A percentile compares a stretch with the other conserved stretches of the same genome.
These are phyloP conservation scores for Rallus crepitans DNA, from an alignment of 2,797 vertebrate genomes.

Conservation along the genomic window DNA sequence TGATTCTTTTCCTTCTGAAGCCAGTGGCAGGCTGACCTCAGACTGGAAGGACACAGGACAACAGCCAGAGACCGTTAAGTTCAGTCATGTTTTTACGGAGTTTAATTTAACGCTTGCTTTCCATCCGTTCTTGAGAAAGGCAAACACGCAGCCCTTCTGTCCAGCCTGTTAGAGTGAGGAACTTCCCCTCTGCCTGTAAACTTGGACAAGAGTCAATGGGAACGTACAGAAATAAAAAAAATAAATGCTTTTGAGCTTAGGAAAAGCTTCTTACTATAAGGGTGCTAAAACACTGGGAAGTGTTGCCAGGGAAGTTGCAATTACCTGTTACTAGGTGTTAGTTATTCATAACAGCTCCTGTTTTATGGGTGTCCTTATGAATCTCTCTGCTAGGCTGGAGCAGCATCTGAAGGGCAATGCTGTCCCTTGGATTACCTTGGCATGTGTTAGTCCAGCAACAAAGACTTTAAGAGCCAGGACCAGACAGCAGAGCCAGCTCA, in stretches of 20 bases:
- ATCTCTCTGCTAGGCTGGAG: neutral
- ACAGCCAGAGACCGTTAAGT: neutral
- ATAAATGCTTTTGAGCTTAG: neutral
- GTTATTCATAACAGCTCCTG: neutral
- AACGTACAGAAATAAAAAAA: neutral
- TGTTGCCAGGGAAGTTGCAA: neutral
- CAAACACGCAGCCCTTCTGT: neutral
- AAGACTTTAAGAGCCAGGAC: neutral
- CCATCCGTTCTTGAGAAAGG: neutral
- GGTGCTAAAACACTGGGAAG: neutral
- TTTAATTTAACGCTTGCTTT: neutral
- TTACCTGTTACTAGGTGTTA: too few relatives aligned
- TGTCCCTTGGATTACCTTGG: neutral
- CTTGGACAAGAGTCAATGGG: neutral
- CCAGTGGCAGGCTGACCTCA: neutral
- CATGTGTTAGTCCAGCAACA: neutral
- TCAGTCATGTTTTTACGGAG: neutral
- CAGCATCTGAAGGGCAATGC: neutral
- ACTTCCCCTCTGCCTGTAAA: neutral
- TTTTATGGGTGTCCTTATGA: neutral
- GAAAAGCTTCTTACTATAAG: neutral
- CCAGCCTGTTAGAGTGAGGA: neutral
- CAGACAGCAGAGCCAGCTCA: neutral
- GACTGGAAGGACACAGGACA: neutral
- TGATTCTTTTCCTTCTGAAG: neutral